Evolutionary conservation across 2,888 invertebrate genomes (phyloP), one percentile per base, ranked within the genome.

Genomic region (Drosophila acutilabella): DNA sequence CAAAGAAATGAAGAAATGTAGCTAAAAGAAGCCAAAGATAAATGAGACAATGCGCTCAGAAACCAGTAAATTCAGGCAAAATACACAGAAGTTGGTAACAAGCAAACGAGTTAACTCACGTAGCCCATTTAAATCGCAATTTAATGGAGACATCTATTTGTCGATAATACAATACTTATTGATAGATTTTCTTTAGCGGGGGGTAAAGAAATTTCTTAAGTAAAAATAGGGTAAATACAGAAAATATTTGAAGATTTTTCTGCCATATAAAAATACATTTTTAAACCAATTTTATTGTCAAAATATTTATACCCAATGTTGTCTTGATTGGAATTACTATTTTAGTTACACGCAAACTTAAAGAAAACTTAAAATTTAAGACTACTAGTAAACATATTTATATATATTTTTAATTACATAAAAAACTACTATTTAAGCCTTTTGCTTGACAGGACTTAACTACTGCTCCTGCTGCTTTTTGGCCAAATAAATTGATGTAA

Each of bases 121-220:
- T 81, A 84, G 68, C 68, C 64, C 80, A 77, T 74, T 80, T 77
- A 64, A 85, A 85, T 82, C 79, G 74, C 85, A 66, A 30, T 57
- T 70, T 80, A 71, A 88, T 85, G 80, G 66, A 82, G 80, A 70
- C 80, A 81, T 88, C 74, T 54, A 62, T 62, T 62, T 66, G 58
- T 67, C 62, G 74, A 67, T 78, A 67, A 67, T 62, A 56, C 42
- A 61, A 58, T 62, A 78, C 67, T 73, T 73, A 74, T 78, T 77
- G 66, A 59, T 42, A 65, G n/a, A 45, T 47, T 48, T 48, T 30
- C 48, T 4, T 2, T 20, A 20, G 20, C 1, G 0, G 0, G 1
- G 13, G 11, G 13, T 13, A 36, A 4, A 13, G 36, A 1, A 13
- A 13, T 36, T 36, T 36, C 11, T 3, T 1, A 13, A 3, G 2